Evolutionary conservation across 2,888 invertebrate genomes (phyloP).

Genomic region (Formica aserva): DNA sequence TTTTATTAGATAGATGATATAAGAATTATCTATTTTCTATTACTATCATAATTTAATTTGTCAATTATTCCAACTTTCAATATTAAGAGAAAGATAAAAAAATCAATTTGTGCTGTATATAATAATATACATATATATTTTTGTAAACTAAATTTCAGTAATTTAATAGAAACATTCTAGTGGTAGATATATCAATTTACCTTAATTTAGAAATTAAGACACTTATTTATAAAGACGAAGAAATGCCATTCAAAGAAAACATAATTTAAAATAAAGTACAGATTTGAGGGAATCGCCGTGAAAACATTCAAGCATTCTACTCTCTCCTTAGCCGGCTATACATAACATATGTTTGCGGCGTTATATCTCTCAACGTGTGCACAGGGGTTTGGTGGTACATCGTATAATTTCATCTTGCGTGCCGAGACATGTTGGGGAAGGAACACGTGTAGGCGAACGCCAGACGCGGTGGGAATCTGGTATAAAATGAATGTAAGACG

Average conservation of each 20-base stretch:
- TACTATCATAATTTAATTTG: not conserved
- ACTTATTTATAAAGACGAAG: not conserved
- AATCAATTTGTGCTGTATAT: not conserved
- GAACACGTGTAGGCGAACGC: constrained; percentile 45
- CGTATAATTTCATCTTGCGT: constrained; percentile 54
- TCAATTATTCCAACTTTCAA: not conserved
- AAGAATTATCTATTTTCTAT: not conserved
- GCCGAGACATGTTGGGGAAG: constrained; percentile 46
- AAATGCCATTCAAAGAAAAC: not conserved
- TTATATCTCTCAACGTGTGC: constrained; percentile 44
- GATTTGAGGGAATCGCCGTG: not conserved
- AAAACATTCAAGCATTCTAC: constrained; percentile 28
- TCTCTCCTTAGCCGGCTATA: constrained; percentile 44
- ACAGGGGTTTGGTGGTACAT: constrained; percentile 34
- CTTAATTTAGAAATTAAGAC: constrained; percentile 14
- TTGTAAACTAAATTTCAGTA: not conserved
- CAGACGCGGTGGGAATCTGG: constrained; percentile 36
- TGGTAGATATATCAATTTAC: not conserved
- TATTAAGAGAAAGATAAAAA: not conserved
- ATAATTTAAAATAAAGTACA: not conserved
- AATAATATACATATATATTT: not conserved
- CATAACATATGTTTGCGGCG: constrained; percentile 46
- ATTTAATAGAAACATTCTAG: not conserved
- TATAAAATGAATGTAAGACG: constrained; percentile 50
- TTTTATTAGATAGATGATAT: not conserved